Evolutionary conservation across 2,113 vertebrate genomes (phyloP).

Genomic region (Blennius ocellaris): DNA sequence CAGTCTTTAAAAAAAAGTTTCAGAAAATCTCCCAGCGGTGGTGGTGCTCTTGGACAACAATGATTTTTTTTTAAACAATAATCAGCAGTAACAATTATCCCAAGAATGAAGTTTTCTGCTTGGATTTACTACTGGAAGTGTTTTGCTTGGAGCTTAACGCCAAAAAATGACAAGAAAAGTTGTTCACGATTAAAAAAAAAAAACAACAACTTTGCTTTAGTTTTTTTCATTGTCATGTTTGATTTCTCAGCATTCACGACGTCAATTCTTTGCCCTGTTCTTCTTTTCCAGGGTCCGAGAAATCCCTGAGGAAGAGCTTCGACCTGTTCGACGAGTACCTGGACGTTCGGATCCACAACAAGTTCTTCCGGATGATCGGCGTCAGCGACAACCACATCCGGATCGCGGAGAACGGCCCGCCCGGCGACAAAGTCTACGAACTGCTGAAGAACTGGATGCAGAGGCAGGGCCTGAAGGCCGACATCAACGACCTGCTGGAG

Average conservation of each 20-base stretch:
- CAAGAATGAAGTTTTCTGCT: too few relatives aligned
- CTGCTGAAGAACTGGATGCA: conserved; percentile 86
- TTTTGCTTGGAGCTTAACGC: too few relatives aligned
- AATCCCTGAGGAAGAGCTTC: conserved; percentile 83
- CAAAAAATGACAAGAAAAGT: too few relatives aligned
- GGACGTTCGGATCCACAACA: conserved; percentile 84
- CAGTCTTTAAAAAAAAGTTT: too few relatives aligned
- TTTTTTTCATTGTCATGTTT: too few relatives aligned
- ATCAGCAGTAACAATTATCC: too few relatives aligned
- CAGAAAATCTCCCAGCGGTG: too few relatives aligned
- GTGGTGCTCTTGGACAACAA: too few relatives aligned
- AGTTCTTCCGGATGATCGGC: conserved; percentile 83
- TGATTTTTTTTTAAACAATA: too few relatives aligned
- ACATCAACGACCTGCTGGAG: conserved; percentile 83
- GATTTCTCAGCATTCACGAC: background rate
- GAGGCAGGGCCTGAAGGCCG: conserved; percentile 81
- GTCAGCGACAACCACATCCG: conserved; percentile 83
- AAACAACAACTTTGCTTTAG: too few relatives aligned
- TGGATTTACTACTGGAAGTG: too few relatives aligned
- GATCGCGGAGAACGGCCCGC: conserved; percentile 71
- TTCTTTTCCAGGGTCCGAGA: conserved; percentile 75
- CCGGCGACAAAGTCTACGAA: conserved; percentile 82
- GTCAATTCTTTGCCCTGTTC: conserved; percentile 12
- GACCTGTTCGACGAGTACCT: conserved; percentile 82
- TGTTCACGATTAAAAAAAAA: too few relatives aligned